phyloP scores from a whole-genome alignment of 2,113 vertebrate species.

The Progne subis region DNA sequence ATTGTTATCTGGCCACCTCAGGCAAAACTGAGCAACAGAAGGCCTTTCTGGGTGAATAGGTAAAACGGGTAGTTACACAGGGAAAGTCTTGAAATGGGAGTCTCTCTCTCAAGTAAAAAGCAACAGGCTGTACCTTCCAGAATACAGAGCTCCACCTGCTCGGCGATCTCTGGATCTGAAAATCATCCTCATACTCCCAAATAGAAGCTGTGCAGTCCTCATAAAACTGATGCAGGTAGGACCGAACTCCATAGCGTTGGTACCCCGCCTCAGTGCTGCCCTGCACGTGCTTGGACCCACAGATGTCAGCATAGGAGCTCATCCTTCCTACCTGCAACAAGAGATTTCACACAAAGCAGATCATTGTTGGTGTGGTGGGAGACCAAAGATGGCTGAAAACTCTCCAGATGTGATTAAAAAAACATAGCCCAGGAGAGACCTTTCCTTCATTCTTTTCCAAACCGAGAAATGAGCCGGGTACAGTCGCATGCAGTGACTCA shows the following conservation, averaged over 20 bases:
- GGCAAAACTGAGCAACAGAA: background rate
- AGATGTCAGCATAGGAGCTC: conserved; percentile 89
- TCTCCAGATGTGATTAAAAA: background rate
- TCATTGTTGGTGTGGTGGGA: rapidly evolving
- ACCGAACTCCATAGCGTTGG: conserved; percentile 95
- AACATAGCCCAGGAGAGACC: background rate
- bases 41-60: background rate
- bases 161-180: conserved; percentile 98
- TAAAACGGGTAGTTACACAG: background rate
- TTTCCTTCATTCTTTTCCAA: background rate
- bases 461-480: background rate
- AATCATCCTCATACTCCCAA: conserved; percentile 97
- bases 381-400: background rate
- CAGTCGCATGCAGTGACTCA: background rate
- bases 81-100: background rate
- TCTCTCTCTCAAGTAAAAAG: background rate
- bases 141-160: conserved; percentile 94
- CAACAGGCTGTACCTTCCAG: conserved; percentile 88
- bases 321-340: conserved; percentile 87
- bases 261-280: conserved; percentile 71
- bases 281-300: conserved; percentile 81
- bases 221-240: conserved; percentile 98
- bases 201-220: conserved; percentile 98
- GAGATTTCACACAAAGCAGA: background rate
- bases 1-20: background rate